phyloP scores from a whole-genome alignment of 2,113 vertebrate species.

The Monopterus albus region DNA sequence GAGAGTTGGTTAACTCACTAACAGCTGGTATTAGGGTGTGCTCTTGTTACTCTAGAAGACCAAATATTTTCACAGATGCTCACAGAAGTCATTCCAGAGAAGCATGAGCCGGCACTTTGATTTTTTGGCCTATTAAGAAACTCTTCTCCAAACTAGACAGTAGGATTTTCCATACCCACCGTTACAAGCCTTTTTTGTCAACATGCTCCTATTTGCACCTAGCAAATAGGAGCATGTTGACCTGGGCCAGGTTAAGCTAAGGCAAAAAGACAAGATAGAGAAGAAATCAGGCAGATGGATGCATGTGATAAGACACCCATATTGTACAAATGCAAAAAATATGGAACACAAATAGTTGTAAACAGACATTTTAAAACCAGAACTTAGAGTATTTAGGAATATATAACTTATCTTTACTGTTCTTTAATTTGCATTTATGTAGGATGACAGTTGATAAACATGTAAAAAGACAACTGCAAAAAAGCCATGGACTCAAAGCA shows the following conservation, averaged over 20 bases:
- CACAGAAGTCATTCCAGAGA: constrained; percentile 68
- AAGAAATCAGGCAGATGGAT: constrained; percentile 22
- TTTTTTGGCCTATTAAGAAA: constrained; percentile 74
- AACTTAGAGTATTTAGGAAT: background rate
- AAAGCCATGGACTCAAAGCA: background rate
- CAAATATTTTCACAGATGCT: constrained; percentile 58
- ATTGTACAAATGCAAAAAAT: background rate
- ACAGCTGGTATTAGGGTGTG: constrained; percentile 25
- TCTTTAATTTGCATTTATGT: too few species aligned
- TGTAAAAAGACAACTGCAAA: background rate
- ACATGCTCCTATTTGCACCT: constrained; percentile 72
- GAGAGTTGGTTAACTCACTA: constrained; percentile 65
- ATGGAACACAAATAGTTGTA: background rate
- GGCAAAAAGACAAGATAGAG: constrained; percentile 47
- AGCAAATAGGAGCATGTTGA: constrained; percentile 11
- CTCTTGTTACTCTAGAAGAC: constrained; percentile 41
- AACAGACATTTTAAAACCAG: background rate
- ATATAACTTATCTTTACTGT: too few species aligned
- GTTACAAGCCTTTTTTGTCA: constrained; percentile 75
- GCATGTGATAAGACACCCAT: constrained; percentile 4
- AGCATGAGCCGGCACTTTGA: constrained; percentile 61
- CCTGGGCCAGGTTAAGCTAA: constrained; percentile 45
- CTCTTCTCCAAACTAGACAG: constrained; percentile 57
- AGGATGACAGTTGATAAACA: too few species aligned
- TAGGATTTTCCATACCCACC: constrained; percentile 55